A percentile compares a stretch with the other conserved stretches of the same genome.
Conservation (phyloP, 2,113 vertebrate species). For the Gulo gulo region DNA sequence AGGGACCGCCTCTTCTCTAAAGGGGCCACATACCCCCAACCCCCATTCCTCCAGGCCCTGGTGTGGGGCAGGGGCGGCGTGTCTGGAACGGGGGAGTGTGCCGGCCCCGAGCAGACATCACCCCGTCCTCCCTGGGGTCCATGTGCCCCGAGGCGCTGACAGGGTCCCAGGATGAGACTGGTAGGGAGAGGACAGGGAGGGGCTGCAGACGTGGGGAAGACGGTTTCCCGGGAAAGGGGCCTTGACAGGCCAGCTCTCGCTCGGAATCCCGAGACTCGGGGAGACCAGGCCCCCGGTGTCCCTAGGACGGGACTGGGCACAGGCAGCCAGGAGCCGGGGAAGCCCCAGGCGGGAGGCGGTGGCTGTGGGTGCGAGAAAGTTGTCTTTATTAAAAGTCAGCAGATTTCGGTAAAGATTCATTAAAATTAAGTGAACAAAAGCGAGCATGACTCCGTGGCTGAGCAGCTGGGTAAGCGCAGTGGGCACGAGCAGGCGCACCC, state of each 20-base stretch:
- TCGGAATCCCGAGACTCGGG: background rate
- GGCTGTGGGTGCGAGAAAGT: background rate
- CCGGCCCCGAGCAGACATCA: fast-evolving
- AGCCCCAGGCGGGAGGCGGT: background rate
- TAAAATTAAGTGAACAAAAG: background rate
- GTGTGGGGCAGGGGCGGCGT: background rate
- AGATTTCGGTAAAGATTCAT: too few relatives aligned
- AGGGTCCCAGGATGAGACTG: background rate
- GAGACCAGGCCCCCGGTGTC: background rate
- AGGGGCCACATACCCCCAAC: fast-evolving
- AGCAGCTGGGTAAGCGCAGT: background rate
- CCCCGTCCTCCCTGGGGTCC: background rate
- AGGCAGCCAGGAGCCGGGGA: background rate
- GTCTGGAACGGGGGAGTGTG: too few relatives aligned
- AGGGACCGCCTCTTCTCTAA: background rate
- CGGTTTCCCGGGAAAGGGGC: background rate
- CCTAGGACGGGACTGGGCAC: background rate
- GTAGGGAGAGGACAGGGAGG: background rate
- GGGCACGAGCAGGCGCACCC: background rate
- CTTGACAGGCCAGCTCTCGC: background rate
- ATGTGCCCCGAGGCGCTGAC: background rate
- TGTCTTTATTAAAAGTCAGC: fast-evolving
- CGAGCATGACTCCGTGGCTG: too few relatives aligned
- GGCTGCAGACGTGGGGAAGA: background rate
- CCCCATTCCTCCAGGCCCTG: background rate